Percentiles rank a stretch among this genome's conserved stretches.
phyloP scores from a whole-genome alignment of 2,113 vertebrate species.

The Tilapia sparmanii region DNA sequence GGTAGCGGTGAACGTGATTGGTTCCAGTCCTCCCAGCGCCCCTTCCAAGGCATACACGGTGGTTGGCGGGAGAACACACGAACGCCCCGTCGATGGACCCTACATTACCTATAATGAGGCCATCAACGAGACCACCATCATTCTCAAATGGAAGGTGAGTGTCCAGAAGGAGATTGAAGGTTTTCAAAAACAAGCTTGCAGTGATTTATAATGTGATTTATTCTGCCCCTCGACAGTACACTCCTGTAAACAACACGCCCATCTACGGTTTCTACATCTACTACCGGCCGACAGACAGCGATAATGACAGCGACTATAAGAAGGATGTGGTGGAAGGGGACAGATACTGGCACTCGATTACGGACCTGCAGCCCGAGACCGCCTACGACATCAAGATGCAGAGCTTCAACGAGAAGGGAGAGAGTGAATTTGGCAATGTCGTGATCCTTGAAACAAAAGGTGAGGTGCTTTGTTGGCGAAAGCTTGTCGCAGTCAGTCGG shows the following conservation, averaged over 20 bases:
- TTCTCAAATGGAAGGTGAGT: conserved; percentile 96
- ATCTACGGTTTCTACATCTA: conserved; percentile 98
- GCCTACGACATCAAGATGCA: conserved; percentile 99
- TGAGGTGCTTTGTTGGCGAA: conserved; percentile 19
- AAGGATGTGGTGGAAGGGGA: conserved; percentile 95
- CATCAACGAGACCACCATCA: conserved; percentile 93
- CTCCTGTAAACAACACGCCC: conserved; percentile 94
- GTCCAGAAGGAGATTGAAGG: neutral
- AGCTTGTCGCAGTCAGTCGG: fast-evolving
- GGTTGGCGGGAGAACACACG: conserved; percentile 79
- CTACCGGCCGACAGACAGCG: conserved; percentile 96
- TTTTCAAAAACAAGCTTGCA: neutral
- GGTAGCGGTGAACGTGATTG: conserved; percentile 89
- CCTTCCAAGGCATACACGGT: conserved; percentile 88
- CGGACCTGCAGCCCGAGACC: conserved; percentile 92
- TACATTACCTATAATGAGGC: conserved; percentile 98
- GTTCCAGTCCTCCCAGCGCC: conserved; percentile 89
- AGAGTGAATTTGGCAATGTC: conserved; percentile 95
- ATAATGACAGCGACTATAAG: conserved; percentile 98
- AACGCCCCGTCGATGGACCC: conserved; percentile 87
- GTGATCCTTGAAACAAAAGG: conserved; percentile 99
- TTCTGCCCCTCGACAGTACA: conserved; percentile 75
- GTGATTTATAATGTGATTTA: neutral
- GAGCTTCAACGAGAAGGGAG: conserved; percentile 93
- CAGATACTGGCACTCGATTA: conserved; percentile 93